Evolutionary conservation across 2,888 invertebrate species (phyloP).

Genomic region (Scaptomyza cyrtandrae): DNA sequence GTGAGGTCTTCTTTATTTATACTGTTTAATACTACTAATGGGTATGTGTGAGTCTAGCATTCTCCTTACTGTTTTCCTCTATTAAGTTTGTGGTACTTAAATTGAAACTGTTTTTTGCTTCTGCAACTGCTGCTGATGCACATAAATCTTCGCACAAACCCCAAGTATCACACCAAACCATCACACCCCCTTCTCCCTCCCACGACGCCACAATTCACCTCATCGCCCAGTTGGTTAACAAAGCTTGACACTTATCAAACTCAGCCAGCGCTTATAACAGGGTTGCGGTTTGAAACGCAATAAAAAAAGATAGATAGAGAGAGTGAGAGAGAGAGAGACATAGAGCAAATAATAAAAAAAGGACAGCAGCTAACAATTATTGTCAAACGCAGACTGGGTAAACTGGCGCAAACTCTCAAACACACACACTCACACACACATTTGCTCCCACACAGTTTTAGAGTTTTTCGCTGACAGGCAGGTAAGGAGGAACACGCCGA

Average conservation of each 20-base stretch:
- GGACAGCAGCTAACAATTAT: conserved; percentile 74
- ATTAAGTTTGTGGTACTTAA: conserved; percentile 26
- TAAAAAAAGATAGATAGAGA: conserved; percentile 48
- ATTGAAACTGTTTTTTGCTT: conserved; percentile 57
- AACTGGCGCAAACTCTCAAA: conserved; percentile 12
- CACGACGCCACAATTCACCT: conserved; percentile 5
- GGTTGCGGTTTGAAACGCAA: conserved; percentile 59
- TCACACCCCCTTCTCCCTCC: not conserved
- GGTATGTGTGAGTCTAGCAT: conserved; percentile 16
- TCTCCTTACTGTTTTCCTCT: not conserved
- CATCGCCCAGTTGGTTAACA: conserved; percentile 57
- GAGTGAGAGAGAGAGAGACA: conserved; percentile 45
- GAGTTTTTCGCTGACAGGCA: conserved; percentile 33
- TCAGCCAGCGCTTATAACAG: conserved; percentile 60
- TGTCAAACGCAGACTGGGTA: conserved; percentile 66
- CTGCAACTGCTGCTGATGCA: conserved; percentile 48
- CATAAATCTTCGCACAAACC: conserved; percentile 64
- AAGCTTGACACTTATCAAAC: conserved; percentile 67
- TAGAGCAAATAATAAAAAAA: conserved; percentile 50
- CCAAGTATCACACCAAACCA: not conserved
- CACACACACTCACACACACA: conserved; percentile 28
- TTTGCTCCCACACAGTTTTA: conserved; percentile 41
- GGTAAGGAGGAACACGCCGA: not conserved
- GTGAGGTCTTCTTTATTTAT: too few relatives aligned
- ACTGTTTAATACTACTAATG: not conserved